phyloP scores from a whole-genome alignment of 1,140 invertebrate species.

The honey bee (Apis mellifera) region DNA sequence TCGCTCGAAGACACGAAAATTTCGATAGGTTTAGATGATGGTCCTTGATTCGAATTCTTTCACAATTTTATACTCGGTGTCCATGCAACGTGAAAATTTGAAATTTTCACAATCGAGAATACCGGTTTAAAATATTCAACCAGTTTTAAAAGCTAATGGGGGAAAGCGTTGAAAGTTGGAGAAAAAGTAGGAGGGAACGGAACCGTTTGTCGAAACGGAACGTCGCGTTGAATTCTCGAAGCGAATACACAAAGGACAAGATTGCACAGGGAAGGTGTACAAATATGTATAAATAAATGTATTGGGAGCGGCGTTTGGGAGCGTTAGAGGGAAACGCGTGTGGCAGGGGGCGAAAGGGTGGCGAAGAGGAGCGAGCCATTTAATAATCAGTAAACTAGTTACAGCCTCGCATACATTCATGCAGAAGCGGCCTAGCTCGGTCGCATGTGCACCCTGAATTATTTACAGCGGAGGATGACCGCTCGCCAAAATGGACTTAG shows the following conservation, averaged over 20 bases:
- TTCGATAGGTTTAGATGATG: too few relatives aligned
- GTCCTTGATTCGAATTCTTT: not conserved
- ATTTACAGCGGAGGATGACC: constrained; percentile 67
- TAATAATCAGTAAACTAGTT: constrained; percentile 71
- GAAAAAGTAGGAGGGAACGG: not conserved
- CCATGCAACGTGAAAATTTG: not conserved
- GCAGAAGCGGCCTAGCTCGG: constrained; percentile 53
- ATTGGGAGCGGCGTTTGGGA: constrained; percentile 35
- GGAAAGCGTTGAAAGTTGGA: not conserved
- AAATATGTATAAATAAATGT: constrained; percentile 47
- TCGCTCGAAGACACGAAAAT: too few relatives aligned
- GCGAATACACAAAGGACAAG: constrained; percentile 14
- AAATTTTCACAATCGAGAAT: not conserved
- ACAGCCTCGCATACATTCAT: constrained; percentile 61
- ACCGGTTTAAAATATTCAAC: constrained; percentile 23
- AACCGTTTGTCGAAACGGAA: too few relatives aligned
- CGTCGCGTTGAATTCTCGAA: constrained; percentile 16
- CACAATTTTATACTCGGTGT: not conserved
- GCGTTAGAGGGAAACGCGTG: constrained; percentile 25
- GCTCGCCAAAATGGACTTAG: constrained; percentile 68
- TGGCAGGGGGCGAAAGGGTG: constrained; percentile 55
- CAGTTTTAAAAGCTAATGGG: constrained; percentile 28
- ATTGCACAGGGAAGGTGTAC: constrained; percentile 28
- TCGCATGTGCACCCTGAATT: constrained; percentile 69
- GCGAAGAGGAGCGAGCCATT: constrained; percentile 55